These are phyloP conservation scores for Neotoma lepida DNA, from an alignment of 2,113 vertebrate genomes.

Conservation along the genomic window DNA sequence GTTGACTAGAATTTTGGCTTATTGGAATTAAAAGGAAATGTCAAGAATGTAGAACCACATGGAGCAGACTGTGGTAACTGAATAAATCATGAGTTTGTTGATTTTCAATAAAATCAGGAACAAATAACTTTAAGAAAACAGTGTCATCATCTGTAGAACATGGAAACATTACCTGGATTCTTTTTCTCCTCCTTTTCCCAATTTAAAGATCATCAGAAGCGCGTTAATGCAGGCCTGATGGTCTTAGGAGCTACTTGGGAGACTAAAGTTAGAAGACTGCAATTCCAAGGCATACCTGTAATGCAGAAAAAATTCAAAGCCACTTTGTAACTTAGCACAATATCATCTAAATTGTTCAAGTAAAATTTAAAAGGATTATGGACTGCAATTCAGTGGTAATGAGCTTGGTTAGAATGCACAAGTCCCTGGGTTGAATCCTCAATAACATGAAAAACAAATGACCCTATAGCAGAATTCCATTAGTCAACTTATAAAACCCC, in stretches of 20 bases:
- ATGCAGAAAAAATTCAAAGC: not conserved
- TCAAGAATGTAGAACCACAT: not conserved
- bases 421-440: not conserved
- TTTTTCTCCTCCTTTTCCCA: not conserved
- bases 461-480: slow-evolving; percentile 51
- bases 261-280: too few relatives aligned
- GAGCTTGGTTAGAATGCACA: not conserved
- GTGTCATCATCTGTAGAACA: not conserved
- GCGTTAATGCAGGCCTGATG: not conserved
- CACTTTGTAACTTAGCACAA: not conserved
- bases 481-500: slow-evolving; percentile 53
- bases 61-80: not conserved
- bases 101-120: not conserved
- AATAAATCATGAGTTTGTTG: not conserved
- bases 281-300: not conserved
- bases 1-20: not conserved
- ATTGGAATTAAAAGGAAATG: not conserved
- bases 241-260: too few relatives aligned
- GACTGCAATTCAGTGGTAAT: not conserved
- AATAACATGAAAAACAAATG: not conserved
- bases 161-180: not conserved
- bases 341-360: not conserved
- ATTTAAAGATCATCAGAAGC: not conserved
- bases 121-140: not conserved
- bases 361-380: not conserved